Percentiles rank a stretch among this genome's conserved stretches.
These are phyloP conservation scores for Cynopterus sphinx DNA, from an alignment of 2,797 vertebrate species.

Conservation along the genomic window DNA sequence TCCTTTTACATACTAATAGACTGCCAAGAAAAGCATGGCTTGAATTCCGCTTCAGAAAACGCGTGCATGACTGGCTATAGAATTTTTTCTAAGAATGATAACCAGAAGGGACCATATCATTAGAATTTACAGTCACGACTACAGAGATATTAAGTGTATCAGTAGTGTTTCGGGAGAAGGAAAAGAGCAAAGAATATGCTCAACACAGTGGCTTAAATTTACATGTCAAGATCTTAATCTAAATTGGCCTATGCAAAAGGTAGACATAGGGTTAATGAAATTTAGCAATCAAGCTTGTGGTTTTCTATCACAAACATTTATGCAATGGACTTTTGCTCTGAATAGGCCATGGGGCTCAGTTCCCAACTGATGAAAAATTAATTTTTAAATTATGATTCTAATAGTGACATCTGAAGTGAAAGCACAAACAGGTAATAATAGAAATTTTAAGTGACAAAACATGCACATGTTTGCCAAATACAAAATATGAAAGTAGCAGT, in stretches of 20 bases:
- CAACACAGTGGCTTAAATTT: not conserved
- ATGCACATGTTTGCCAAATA: not conserved
- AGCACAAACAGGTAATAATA: not conserved
- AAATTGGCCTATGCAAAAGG: not conserved
- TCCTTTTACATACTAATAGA: not conserved
- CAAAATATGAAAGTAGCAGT: not conserved
- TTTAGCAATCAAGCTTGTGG: not conserved
- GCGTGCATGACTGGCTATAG: not conserved
- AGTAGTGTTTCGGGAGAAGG: not conserved
- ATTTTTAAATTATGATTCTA: conserved; percentile 32
- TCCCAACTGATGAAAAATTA: not conserved
- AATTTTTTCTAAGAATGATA: not conserved
- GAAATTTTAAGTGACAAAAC: not conserved
- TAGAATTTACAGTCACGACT: not conserved
- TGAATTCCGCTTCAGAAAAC: not conserved
- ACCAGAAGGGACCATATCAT: not conserved
- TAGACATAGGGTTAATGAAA: not conserved
- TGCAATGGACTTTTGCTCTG: not conserved
- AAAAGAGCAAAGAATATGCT: not conserved
- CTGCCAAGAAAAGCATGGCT: not conserved
- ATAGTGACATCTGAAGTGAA: not conserved
- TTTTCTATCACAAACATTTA: not conserved
- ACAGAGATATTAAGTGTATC: not conserved
- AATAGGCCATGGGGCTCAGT: not conserved
- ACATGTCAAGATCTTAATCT: not conserved